Evolutionary conservation across 1,140 invertebrate genomes (phyloP).

Genomic region (Bombus affinis): DNA sequence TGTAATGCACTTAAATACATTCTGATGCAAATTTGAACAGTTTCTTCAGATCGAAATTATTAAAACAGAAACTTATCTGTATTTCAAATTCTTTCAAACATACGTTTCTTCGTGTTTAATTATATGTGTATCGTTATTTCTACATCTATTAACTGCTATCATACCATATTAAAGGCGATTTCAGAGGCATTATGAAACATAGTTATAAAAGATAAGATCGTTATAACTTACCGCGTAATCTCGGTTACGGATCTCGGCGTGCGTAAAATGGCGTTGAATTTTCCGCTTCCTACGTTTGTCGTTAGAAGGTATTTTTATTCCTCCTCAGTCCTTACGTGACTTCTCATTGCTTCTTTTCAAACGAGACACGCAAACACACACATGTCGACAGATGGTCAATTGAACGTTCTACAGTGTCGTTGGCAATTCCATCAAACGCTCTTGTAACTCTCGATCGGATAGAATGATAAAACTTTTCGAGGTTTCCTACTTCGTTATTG

Average conservation of each 20-base stretch:
- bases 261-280: slow-evolving; percentile 28
- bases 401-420: slow-evolving; percentile 45
- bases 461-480: neutral
- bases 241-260: neutral
- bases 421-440: slow-evolving; percentile 23
- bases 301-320: slow-evolving; percentile 24
- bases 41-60: neutral
- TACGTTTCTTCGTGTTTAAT: neutral
- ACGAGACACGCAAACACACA: slow-evolving; percentile 47
- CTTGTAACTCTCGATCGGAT: neutral
- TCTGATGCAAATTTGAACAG: neutral
- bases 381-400: slow-evolving; percentile 72
- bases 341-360: neutral
- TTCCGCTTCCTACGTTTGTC: slow-evolving; percentile 29
- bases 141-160: neutral
- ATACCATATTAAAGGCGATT: neutral
- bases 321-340: slow-evolving; percentile 24
- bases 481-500: neutral
- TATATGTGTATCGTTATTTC: neutral
- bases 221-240: slow-evolving; percentile 22
- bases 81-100: neutral
- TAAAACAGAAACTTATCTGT: slow-evolving; percentile 3
- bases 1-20: slow-evolving; percentile 12
- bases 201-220: slow-evolving; percentile 6
- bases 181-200: neutral